A percentile compares a stretch with the other conserved stretches of the same genome.
Evolutionary conservation across 2,797 vertebrate genomes (phyloP).

Genomic region (Harpia harpyja): DNA sequence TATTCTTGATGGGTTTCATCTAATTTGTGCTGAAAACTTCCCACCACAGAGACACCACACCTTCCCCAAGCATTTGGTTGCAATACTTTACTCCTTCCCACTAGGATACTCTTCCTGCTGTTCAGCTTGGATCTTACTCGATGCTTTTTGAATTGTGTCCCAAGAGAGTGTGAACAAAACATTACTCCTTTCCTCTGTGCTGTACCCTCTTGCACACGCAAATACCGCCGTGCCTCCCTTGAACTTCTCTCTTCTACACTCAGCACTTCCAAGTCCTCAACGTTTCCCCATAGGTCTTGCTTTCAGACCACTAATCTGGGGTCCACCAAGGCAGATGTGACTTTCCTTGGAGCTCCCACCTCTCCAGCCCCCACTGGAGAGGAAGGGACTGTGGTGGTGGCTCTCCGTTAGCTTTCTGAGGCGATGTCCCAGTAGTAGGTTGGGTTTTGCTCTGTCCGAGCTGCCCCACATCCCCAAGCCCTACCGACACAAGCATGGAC

Average conservation of each 20-base stretch:
- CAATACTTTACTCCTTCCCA: slow-evolving; percentile 45
- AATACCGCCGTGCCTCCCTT: not conserved
- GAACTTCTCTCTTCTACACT: not conserved
- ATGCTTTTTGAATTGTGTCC: slow-evolving; percentile 34
- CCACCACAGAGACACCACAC: slow-evolving; percentile 25
- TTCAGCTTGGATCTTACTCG: slow-evolving; percentile 11
- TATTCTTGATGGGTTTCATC: not conserved
- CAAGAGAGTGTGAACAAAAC: not conserved
- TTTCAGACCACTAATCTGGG: fast-evolving
- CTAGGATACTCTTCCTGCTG: slow-evolving; percentile 48
- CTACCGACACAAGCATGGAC: fast-evolving
- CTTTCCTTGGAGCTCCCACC: not conserved
- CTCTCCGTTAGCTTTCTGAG: fast-evolving
- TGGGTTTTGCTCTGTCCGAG: not conserved
- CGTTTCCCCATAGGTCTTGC: fast-evolving
- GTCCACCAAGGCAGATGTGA: not conserved
- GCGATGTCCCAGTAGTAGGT: not conserved
- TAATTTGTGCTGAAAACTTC: slow-evolving; percentile 27
- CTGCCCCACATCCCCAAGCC: not conserved
- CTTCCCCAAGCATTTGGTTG: slow-evolving; percentile 28
- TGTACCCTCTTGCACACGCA: not conserved
- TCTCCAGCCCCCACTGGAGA: fast-evolving
- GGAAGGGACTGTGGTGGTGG: not conserved
- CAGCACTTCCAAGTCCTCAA: fast-evolving
- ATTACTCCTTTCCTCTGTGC: not conserved